Evolutionary conservation across 1,140 invertebrate genomes (phyloP).

Genomic region (Eumaeus atala): DNA sequence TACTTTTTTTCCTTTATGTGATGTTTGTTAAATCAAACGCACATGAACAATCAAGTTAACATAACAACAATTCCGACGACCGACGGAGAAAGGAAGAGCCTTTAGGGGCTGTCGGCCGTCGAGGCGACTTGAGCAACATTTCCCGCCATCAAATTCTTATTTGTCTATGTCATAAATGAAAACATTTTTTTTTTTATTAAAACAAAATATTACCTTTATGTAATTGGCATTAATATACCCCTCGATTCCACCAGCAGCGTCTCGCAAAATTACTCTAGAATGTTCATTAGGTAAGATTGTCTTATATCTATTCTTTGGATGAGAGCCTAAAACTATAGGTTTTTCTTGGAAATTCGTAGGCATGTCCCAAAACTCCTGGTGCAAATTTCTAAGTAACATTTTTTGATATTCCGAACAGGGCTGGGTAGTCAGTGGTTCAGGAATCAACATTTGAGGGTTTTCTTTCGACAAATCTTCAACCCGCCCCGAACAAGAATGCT

Average conservation of each 20-base stretch:
- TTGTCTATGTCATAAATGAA: no score
- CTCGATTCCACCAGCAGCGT: conserved; percentile 60
- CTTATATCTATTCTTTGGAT: conserved; percentile 91
- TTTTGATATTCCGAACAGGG: conserved; percentile 76
- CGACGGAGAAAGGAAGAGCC: no score
- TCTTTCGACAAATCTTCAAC: conserved; percentile 45
- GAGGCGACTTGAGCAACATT: neutral
- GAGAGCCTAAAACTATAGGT: conserved; percentile 89
- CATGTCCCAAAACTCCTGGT: conserved; percentile 95
- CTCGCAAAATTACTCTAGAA: conserved; percentile 80
- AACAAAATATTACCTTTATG: conserved; percentile 77
- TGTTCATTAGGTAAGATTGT: conserved; percentile 91
- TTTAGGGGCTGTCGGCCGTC: no score
- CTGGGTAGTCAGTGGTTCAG: conserved; percentile 46
- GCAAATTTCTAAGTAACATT: conserved; percentile 83
- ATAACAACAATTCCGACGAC: no score
- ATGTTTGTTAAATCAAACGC: no score
- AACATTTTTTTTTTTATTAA: neutral
- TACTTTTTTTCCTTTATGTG: no score
- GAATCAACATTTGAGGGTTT: conserved; percentile 63
- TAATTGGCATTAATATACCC: conserved; percentile 93
- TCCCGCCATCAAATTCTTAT: neutral
- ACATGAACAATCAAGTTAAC: no score
- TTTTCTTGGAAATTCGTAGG: conserved; percentile 93
- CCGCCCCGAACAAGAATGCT: conserved; percentile 49